Evolutionary conservation across 2,888 invertebrate species (phyloP).

Genomic region (Lasioglossum marginatum): DNA sequence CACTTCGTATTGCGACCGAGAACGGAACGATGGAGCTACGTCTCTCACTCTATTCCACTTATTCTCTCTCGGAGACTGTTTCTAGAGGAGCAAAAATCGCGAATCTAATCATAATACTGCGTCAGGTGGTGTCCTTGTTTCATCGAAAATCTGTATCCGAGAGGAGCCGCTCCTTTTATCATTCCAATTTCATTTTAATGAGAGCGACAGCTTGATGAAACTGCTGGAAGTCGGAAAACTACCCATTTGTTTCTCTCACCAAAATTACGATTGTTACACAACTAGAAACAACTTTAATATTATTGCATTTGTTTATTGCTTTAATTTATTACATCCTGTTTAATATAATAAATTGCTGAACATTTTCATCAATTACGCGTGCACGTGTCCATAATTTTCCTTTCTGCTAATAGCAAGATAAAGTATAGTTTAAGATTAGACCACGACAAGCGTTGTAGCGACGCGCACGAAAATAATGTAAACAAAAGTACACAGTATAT

Average conservation of each 20-base stretch:
- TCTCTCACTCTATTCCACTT: background rate
- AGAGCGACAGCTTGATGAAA: conserved; percentile 6
- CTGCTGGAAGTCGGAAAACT: background rate
- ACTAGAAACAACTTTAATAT: background rate
- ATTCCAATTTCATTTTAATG: conserved; percentile 1
- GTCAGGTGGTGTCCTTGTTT: background rate
- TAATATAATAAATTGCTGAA: too few species aligned
- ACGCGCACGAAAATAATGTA: too few species aligned
- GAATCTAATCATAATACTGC: background rate
- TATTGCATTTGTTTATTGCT: background rate
- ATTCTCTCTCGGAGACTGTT: background rate
- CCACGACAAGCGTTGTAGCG: too few species aligned
- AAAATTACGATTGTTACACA: too few species aligned
- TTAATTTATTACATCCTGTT: too few species aligned
- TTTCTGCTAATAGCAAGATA: background rate
- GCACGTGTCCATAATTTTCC: background rate
- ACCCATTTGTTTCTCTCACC: too few species aligned
- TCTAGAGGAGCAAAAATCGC: background rate
- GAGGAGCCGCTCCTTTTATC: background rate
- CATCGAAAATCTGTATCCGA: conserved; percentile 9
- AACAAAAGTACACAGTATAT: too few species aligned
- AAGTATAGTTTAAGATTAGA: too few species aligned
- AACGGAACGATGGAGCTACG: conserved; percentile 12
- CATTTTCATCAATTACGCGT: background rate
- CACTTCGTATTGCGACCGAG: conserved; percentile 13